These are phyloP conservation scores for Drosophila mojavensis DNA, from an alignment of 1,140 invertebrate species.

Conservation along the genomic window DNA sequence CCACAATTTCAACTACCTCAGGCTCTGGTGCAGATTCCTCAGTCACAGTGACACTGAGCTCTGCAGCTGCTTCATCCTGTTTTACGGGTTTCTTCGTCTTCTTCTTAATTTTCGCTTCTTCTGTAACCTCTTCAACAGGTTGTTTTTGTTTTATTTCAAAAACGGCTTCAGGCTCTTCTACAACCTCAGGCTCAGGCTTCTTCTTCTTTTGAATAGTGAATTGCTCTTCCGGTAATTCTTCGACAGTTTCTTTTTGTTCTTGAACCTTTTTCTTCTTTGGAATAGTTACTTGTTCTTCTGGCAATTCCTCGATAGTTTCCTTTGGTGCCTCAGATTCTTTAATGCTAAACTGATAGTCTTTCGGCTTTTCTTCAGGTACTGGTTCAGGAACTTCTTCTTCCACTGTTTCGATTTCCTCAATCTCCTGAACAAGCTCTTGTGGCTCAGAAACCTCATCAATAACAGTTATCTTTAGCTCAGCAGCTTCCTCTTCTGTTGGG, in stretches of 20 bases:
- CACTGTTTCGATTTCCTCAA: constrained; percentile 64
- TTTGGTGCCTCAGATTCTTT: constrained; percentile 65
- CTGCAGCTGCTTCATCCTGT: constrained; percentile 64
- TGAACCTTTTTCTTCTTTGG: constrained; percentile 66
- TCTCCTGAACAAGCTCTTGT: constrained; percentile 65
- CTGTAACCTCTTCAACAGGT: constrained; percentile 68
- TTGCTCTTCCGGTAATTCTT: constrained; percentile 64
- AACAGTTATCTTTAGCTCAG: constrained; percentile 70
- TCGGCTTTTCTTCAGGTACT: constrained; percentile 47
- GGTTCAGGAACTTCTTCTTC: constrained; percentile 37
- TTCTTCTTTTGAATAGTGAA: constrained; percentile 63
- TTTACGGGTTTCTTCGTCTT: constrained; percentile 58
- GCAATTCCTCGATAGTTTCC: constrained; percentile 62
- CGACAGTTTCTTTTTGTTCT: constrained; percentile 37
- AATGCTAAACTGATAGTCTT: constrained; percentile 53
- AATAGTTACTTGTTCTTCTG: constrained; percentile 69
- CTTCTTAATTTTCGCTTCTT: constrained; percentile 79
- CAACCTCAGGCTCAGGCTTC: constrained; percentile 38
- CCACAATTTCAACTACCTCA: constrained; percentile 60
- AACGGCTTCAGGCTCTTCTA: constrained; percentile 77
- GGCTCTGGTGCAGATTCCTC: constrained; percentile 53
- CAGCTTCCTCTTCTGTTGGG: constrained; percentile 69
- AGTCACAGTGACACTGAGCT: constrained; percentile 61
- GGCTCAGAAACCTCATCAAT: constrained; percentile 63
- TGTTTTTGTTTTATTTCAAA: constrained; percentile 68